These are phyloP conservation scores for Takifugu bimaculatus DNA, from an alignment of 2,113 vertebrate species.

Conservation along the genomic window DNA sequence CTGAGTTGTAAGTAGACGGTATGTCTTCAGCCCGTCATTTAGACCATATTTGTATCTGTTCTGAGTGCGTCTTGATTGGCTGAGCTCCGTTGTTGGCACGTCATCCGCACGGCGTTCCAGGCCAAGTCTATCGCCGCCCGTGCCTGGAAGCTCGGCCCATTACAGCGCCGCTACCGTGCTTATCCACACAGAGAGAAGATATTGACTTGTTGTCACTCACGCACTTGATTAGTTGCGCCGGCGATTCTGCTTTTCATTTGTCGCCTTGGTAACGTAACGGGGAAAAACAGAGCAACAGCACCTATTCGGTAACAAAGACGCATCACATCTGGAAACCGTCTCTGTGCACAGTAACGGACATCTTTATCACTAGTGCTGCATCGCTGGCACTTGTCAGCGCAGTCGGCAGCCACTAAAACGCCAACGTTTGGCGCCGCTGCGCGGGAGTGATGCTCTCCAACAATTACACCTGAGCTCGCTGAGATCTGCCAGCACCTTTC, in stretches of 20 bases:
- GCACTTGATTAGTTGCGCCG: conserved; percentile 66
- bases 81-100: conserved; percentile 54
- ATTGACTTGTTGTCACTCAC: conserved; percentile 70
- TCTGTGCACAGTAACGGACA: conserved; percentile 47
- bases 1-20: conserved; percentile 22
- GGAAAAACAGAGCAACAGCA: conserved; percentile 35
- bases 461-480: conserved; percentile 48
- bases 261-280: conserved; percentile 57
- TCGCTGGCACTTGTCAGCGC: conserved; percentile 57
- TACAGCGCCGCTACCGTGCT: conserved; percentile 56
- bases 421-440: conserved; percentile 55
- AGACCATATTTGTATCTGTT: conserved; percentile 30
- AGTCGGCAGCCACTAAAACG: conserved; percentile 43
- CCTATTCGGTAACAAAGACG: conserved; percentile 37
- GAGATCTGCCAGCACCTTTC: conserved; percentile 50
- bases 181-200: conserved; percentile 68
- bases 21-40: conserved; percentile 36
- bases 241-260: conserved; percentile 67
- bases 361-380: conserved; percentile 55
- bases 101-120: conserved; percentile 41
- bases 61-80: conserved; percentile 37
- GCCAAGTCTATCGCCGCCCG: conserved; percentile 28
- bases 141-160: conserved; percentile 40
- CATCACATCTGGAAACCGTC: conserved; percentile 62
- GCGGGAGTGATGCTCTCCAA: conserved; percentile 58